Evolutionary conservation across 2,888 invertebrate genomes (phyloP).

Genomic region (Ceratothoa steindachneri): DNA sequence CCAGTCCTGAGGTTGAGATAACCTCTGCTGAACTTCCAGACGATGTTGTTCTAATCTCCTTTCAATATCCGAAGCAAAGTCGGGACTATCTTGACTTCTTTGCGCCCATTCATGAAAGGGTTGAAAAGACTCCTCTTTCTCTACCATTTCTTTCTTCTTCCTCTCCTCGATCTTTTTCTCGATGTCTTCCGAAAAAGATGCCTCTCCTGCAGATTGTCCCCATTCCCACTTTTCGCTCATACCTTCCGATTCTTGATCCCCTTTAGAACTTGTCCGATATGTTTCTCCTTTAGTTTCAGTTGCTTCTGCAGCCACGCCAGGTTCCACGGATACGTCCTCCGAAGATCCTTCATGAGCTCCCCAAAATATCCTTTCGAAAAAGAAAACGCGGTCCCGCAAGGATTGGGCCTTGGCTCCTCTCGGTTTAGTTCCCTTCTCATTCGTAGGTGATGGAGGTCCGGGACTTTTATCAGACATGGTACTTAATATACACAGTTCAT

Average conservation of each 20-base stretch:
- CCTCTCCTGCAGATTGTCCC: slow-evolving; percentile 9
- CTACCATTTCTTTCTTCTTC: background rate
- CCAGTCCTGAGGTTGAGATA: slow-evolving; percentile 32
- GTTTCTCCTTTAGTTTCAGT: slow-evolving; percentile 15
- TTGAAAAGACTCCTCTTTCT: too few species aligned
- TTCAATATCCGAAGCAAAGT: slow-evolving; percentile 22
- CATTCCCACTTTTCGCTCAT: slow-evolving; percentile 34
- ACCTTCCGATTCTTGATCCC: slow-evolving; percentile 7
- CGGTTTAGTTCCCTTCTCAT: slow-evolving; percentile 9
- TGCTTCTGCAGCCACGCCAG: slow-evolving; percentile 10
- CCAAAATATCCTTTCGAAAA: slow-evolving; percentile 73
- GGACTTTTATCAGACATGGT: slow-evolving; percentile 44
- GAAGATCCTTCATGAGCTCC: slow-evolving; percentile 14
- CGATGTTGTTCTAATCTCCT: slow-evolving; percentile 31
- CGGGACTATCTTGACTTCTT: background rate
- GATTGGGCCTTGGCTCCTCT: slow-evolving; percentile 26
- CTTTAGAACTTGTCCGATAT: slow-evolving; percentile 15
- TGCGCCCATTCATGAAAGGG: background rate
- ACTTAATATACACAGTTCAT: background rate
- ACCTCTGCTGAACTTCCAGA: slow-evolving; percentile 29
- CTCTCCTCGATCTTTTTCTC: slow-evolving; percentile 33
- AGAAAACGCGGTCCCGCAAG: slow-evolving; percentile 70
- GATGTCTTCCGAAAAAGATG: slow-evolving; percentile 31
- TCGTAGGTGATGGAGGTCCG: slow-evolving; percentile 27
- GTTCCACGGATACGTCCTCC: slow-evolving; percentile 19